Evolutionary conservation across 2,888 invertebrate genomes (phyloP), one percentile per base, ranked within the genome.

Genomic region (Drosophila vallismaia): DNA sequence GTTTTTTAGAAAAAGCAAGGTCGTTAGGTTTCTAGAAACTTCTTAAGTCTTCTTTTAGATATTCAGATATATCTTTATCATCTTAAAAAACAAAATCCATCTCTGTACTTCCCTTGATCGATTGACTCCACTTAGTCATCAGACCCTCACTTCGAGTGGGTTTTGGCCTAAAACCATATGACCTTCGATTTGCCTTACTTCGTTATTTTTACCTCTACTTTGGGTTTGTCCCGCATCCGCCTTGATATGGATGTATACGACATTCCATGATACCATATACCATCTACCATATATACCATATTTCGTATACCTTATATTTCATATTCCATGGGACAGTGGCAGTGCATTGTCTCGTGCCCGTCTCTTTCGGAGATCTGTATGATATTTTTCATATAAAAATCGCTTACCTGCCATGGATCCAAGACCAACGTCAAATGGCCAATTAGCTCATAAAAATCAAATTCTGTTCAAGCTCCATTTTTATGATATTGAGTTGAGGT

Each of bases 391-490:
- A 82, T 83, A 85, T 64, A 19, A 78, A 70, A 69, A 67, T 69
- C 73, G 77, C 75, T 81, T 86, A 75, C 63, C 73, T 81, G 82
- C 55, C 74, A 66, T 55, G 58, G 64, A 63, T 50, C 46, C 59
- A 26, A 70, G 19, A 19, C 19, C 19, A 19, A 19, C 19, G 40
- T 58, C 71, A 73, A 79, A 78, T 75, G 75, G 74, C 74, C 84
- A 81, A 71, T 86, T 84, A 81, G 82, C 81, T 80, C 83, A 87
- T 84, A 87, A 84, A 87, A 87, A 87, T 83, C 79, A 85, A 83
- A 85, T 79, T 82, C 85, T 82, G 82, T 75, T 45, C 63, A 51
- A 63, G 52, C 66, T 81, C 77, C 66, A 72, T 71, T 87, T 83
- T 83, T 64, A 64, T 64, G 64, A 46, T 66, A 64, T 64, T 81